Conservation (phyloP, 2,888 invertebrate species). For the Gortyna flavago region DNA sequence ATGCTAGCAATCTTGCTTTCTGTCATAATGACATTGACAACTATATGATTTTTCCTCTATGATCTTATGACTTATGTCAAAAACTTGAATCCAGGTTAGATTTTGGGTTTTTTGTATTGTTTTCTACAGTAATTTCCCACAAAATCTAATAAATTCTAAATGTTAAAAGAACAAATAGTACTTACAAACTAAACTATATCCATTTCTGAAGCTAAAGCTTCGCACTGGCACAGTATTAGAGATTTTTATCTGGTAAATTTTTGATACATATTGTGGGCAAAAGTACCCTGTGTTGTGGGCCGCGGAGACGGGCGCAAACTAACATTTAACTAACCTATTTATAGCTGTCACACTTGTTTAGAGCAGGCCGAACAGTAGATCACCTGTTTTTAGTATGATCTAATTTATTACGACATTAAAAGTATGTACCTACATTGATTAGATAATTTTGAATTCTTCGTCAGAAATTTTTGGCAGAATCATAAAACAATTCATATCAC, state of each 20-base stretch:
- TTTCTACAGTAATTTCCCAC: conserved; percentile 17
- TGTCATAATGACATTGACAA: conserved; percentile 19
- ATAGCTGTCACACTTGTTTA: conserved; percentile 76
- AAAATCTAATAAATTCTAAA: background rate
- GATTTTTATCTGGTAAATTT: conserved; percentile 63
- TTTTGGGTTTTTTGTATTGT: conserved; percentile 20
- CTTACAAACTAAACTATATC: conserved; percentile 61
- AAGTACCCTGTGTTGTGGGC: no score
- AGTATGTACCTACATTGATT: conserved; percentile 41
- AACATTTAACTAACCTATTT: conserved; percentile 87
- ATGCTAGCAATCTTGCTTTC: conserved; percentile 1
- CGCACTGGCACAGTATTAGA: conserved; percentile 58
- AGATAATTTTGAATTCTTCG: conserved; percentile 40
- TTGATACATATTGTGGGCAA: conserved; percentile 63
- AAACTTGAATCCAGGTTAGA: conserved; percentile 44
- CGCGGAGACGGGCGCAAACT: conserved; percentile 67
- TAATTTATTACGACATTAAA: conserved; percentile 47
- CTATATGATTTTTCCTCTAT: no score
- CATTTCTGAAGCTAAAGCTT: conserved; percentile 53
- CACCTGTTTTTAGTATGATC: conserved; percentile 42
- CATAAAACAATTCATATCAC: no score
- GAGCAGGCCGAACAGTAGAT: conserved; percentile 51
- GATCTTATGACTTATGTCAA: no score
- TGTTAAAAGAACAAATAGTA: conserved; percentile 15
- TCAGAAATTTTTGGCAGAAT: no score